Percentiles rank a stretch among this genome's conserved stretches.
These are phyloP conservation scores for Meandrusa payeni DNA, from an alignment of 2,888 invertebrate genomes.

Conservation along the genomic window DNA sequence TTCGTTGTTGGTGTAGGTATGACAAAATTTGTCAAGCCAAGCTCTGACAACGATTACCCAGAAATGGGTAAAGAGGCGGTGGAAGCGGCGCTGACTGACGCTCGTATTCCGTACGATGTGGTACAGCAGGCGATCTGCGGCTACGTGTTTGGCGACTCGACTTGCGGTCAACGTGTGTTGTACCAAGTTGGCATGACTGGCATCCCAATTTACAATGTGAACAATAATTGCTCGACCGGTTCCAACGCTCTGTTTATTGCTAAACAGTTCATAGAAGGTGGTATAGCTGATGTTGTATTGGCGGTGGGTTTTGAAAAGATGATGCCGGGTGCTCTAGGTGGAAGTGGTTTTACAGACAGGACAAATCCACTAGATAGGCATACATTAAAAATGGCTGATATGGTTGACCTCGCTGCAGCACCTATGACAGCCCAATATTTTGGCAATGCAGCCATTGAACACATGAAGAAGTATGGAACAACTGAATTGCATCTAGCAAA, in stretches of 20 bases:
- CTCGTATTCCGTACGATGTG: conserved; percentile 86
- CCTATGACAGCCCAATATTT: conserved; percentile 98
- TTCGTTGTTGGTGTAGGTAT: conserved; percentile 98
- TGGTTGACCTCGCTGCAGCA: conserved; percentile 88
- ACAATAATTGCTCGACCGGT: conserved; percentile 99
- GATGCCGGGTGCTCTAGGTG: conserved; percentile 93
- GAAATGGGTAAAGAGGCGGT: conserved; percentile 97
- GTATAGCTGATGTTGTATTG: conserved; percentile 91
- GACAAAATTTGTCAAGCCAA: conserved; percentile 99
- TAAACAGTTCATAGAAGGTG: conserved; percentile 95
- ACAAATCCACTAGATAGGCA: conserved; percentile 95
- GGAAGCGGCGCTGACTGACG: conserved; percentile 91
- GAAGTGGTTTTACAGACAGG: conserved; percentile 88
- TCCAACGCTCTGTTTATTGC: conserved; percentile 94
- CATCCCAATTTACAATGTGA: conserved; percentile 98
- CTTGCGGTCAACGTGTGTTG: conserved; percentile 95
- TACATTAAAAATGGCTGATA: conserved; percentile 90
- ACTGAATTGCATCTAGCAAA: conserved; percentile 96
- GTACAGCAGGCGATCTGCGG: conserved; percentile 95
- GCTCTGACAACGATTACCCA: conserved; percentile 94
- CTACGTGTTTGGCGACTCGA: conserved; percentile 97
- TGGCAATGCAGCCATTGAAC: conserved; percentile 97
- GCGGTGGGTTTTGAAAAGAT: conserved; percentile 99
- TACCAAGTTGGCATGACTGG: conserved; percentile 98
- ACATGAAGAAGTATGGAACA: conserved; percentile 97